Evolutionary conservation across 2,888 invertebrate species (phyloP), one percentile per base, ranked within the genome.

Genomic region (Drosophila buzzatii): DNA sequence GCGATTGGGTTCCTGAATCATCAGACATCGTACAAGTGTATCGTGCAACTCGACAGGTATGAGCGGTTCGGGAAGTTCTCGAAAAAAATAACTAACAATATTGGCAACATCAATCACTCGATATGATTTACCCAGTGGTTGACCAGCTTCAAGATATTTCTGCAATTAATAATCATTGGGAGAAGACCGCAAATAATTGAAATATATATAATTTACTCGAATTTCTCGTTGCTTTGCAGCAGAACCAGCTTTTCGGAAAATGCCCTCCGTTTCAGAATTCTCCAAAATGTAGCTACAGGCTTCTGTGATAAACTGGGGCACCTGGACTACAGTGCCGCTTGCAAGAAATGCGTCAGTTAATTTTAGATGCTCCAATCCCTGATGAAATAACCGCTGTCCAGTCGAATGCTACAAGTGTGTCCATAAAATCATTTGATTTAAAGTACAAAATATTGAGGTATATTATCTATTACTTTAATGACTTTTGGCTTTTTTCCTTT

Each of bases 171-270:
- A 14, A 42, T 44, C 12, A 14, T 52, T 31, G n/a, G 5, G n/a
- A 20, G 35, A 37, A 16, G 3, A 20, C 6, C 14, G 7, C 33
- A 12, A 10, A 16, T 37, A 52, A 23, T 23, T 14, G 8, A 52
- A 35, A 14, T 8, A 16, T 20, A 16, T 8, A 9, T 37, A 20
- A 9, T 33, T 44, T 57, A 57, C 57, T 9, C 44, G 31, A 20
- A 57, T 57, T 33, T 57, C 57, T 10, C 57, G 33, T 35, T 57
- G 57, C 5, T 57, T 57, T 57, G 42, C 57, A 16, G 57, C 33
- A 35, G 57, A 97, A 16, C 98, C 98, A 55, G 97, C 97, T 94
- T 97, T 98, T 9, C 98, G 94, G 92, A 98, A 98, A 55, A 98
- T 93, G 0, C 98, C 98, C 91, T 98, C 98, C 23, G 96, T 95